A percentile compares a stretch with the other conserved stretches of the same genome.
These are phyloP conservation scores for Latrodectus hesperus DNA, from an alignment of 2,888 invertebrate species.

Conservation along the genomic window DNA sequence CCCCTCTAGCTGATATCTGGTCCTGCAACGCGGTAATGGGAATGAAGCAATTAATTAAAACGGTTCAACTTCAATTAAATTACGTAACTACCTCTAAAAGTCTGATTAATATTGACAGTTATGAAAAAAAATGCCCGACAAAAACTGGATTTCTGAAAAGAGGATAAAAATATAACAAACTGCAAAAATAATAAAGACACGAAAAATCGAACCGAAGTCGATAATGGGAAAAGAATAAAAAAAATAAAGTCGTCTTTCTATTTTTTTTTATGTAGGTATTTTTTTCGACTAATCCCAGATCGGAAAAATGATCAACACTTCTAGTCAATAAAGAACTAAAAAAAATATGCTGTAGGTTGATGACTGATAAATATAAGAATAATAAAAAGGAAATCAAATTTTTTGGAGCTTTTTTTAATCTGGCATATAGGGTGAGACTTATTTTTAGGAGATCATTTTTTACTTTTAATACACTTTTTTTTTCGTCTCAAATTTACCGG, in stretches of 20 bases:
- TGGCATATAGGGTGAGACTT: too few relatives aligned
- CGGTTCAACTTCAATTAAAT: constrained; percentile 49
- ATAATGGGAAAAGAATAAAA: constrained; percentile 42
- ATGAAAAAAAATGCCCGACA: constrained; percentile 5
- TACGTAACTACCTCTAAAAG: constrained; percentile 32
- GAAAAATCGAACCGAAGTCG: constrained; percentile 32
- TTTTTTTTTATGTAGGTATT: constrained; percentile 18
- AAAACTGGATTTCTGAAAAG: not conserved
- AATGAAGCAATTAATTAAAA: constrained; percentile 30
- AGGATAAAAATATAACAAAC: constrained; percentile 24
- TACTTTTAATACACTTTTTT: too few relatives aligned
- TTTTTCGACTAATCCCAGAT: constrained; percentile 42
- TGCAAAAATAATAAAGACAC: not conserved
- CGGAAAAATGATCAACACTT: constrained; percentile 57
- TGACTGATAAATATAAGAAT: not conserved
- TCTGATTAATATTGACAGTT: constrained; percentile 39
- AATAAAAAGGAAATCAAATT: too few relatives aligned
- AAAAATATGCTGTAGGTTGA: constrained; percentile 25
- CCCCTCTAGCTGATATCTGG: too few relatives aligned
- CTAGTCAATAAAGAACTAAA: constrained; percentile 39
- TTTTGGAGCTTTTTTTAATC: too few relatives aligned
- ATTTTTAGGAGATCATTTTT: too few relatives aligned
- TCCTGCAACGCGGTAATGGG: too few relatives aligned
- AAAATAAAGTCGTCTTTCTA: not conserved
- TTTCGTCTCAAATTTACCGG: too few relatives aligned